A percentile compares a stretch with the other conserved stretches of the same genome.
Conservation (phyloP, 2,888 invertebrate species). For the Tineola bisselliella region DNA sequence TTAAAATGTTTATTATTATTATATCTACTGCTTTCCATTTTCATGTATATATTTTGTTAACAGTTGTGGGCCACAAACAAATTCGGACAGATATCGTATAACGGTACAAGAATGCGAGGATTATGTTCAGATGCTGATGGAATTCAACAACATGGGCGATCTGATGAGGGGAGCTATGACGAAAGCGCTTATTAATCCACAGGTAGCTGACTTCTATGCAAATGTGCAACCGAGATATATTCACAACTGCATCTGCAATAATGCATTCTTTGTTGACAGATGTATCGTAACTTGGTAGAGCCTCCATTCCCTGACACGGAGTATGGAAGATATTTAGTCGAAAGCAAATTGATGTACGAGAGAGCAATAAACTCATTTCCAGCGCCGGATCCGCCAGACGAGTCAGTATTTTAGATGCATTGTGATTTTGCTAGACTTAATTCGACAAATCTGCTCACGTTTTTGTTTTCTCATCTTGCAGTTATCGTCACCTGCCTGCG, state of each 20-base stretch:
- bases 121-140: conserved; percentile 90
- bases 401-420: conserved; percentile 35
- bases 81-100: conserved; percentile 71
- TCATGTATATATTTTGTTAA: conserved; percentile 13
- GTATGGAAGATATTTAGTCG: conserved; percentile 77
- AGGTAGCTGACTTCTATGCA: too few relatives aligned
- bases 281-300: conserved; percentile 77
- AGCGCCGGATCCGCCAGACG: conserved; percentile 65
- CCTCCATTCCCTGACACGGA: conserved; percentile 74
- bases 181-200: conserved; percentile 86
- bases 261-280: conserved; percentile 44
- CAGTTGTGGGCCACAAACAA: conserved; percentile 35
- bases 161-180: conserved; percentile 95
- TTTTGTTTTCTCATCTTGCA: conserved; percentile 36
- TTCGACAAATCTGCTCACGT: background rate
- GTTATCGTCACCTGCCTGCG: conserved; percentile 84
- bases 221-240: too few relatives aligned
- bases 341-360: conserved; percentile 80
- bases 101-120: conserved; percentile 87
- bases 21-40: conserved; percentile 16
- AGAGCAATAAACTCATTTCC: conserved; percentile 84
- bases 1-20: conserved; percentile 16
- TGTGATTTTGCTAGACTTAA: background rate
- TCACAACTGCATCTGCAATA: too few relatives aligned
- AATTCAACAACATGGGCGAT: conserved; percentile 96